Evolutionary conservation across 2,797 vertebrate species (phyloP), one percentile per base, ranked within the genome.

Genomic region (Gambusia yucatana): DNA sequence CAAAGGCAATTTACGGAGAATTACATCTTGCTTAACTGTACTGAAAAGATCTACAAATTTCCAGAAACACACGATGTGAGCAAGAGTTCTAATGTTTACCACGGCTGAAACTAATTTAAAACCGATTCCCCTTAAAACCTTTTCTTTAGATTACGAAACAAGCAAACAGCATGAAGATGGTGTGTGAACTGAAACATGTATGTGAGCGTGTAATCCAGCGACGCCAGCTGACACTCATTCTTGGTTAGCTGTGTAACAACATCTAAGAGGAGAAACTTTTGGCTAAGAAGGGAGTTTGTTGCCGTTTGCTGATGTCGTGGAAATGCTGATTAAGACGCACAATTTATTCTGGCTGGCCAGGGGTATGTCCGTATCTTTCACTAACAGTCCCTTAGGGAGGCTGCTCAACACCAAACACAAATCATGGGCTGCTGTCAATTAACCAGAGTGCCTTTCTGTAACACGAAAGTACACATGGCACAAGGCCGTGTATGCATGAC

Each of bases 391-490:
- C 81, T 75, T 46, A 82, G 73, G 84, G 89, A 91, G 85, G 83
- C 81, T 81, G 73, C 81, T 87, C 69, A 81, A 84, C 87, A 87
- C 77, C 61, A 82, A 84, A 79, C 89, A 93, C 90, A 93, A 91
- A 91, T 92, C 89, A 91, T 73, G 65, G 78, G 84, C 83, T 84
- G 83, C 76, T 91, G 90, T 91, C 89, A 93, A 91, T 93, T 93
- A 91, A 87, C 83, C 81, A 87, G 85, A 92, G 91, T 93, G 91
- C 89, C 78, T 91, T 89, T 84, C 91, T 86, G 90, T 82, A 89
- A 76, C 16, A 46, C 63, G 80, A 81, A 81, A 52, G 73, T 20
- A 33, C 76, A 74, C 2, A 4, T 76, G 70, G 76, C 85, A 81
- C 50, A 72, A 72, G 74, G 50, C 47, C 50, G 17, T 48, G n/a